Evolutionary conservation across 2,113 vertebrate genomes (phyloP), one percentile per base, ranked within the genome.

Genomic region (Scortum barcoo): DNA sequence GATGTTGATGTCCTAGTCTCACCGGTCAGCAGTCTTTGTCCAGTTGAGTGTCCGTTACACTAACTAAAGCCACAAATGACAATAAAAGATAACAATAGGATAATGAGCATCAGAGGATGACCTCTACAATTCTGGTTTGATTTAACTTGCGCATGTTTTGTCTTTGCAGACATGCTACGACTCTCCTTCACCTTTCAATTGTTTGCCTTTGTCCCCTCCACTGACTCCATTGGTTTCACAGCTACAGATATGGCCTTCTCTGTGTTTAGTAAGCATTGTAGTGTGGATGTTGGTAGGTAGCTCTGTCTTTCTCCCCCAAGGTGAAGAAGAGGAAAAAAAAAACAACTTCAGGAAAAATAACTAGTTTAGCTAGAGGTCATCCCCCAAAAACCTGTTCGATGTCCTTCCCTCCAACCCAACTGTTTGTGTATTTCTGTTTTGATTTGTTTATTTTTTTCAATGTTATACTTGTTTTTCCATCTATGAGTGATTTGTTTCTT

Each of bases 281-380:
- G 73, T 94, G 89, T 93, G 93, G 85, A 86, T 90, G 89, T 91
- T 57, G 80, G 74, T 87, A 80, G 85, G 84, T 89, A 85, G 86
- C 76, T 81, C 76, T 80, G 42, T 83, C 83, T 51, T 74, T 78
- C 60, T 2, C 56, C 5, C 9, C 63, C 48, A 42, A 38, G 50
- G 65, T 46, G 16, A 78, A 68, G 36, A 86, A 40, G 30, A 65
- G 54, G 48, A 85, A 80, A 82, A 84, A 75, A 26, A 71, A 80
- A 78, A 65, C 57, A 68, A 76, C 73, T 87, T 92, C 76, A 89
- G 93, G 90, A 81, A 92, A 66, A 85, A 51, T 57, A 68, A 83
- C 60, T 84, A 77, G 61, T 79, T 81, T 85, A 79, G 68, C 69
- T 68, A 65, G 72, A 91, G 81, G 76, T 91, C 86, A 84, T 91